These are phyloP conservation scores for Odocoileus virginianus DNA, from an alignment of 2,113 vertebrate genomes.

Conservation along the genomic window DNA sequence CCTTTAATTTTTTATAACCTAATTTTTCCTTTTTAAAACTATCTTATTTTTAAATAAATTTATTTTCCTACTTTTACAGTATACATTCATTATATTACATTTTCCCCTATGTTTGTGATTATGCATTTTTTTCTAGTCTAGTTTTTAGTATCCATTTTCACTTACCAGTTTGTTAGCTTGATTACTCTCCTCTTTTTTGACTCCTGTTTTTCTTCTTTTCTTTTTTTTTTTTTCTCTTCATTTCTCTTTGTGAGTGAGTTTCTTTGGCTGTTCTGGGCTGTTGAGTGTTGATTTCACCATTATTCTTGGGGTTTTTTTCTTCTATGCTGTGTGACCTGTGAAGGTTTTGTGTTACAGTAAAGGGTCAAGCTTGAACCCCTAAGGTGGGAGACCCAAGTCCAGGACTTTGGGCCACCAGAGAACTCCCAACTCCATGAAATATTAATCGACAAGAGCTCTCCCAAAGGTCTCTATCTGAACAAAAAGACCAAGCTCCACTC, in stretches of 20 bases:
- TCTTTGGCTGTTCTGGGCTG: background rate
- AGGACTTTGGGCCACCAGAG: background rate
- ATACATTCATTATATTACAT: background rate
- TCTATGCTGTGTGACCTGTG: background rate
- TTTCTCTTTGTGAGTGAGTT: background rate
- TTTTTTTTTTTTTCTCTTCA: background rate
- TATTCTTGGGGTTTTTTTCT: background rate
- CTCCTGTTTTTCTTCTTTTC: background rate
- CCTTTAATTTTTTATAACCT: background rate
- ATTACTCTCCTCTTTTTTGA: background rate
- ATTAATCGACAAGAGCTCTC: background rate
- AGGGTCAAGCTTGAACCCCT: background rate
- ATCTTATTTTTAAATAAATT: background rate
- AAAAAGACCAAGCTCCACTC: background rate
- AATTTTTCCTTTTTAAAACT: background rate
- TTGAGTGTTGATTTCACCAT: background rate
- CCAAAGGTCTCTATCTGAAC: background rate
- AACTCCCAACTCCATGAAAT: background rate
- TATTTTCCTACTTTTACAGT: background rate
- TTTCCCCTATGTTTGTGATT: background rate
- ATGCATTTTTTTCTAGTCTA: background rate
- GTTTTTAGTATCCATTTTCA: background rate
- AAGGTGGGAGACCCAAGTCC: background rate
- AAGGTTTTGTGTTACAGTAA: background rate
- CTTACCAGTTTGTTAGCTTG: background rate